phyloP scores from a whole-genome alignment of 2,888 invertebrate genomes.

The Mermis nigrescens region DNA sequence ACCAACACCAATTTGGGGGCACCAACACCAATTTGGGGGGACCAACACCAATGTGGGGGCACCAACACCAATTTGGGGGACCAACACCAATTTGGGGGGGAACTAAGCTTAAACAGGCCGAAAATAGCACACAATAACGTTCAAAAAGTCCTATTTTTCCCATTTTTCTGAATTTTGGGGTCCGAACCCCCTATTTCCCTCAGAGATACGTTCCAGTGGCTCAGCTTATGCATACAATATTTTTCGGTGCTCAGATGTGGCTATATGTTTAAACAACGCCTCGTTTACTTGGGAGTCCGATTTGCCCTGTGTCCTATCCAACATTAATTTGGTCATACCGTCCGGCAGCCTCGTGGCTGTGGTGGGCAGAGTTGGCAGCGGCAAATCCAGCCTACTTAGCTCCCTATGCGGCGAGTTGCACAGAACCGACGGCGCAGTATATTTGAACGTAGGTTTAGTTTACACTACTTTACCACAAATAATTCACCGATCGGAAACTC shows the following conservation, averaged over 20 bases:
- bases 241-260: constrained; percentile 12
- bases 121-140: too few relatives aligned
- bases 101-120: too few relatives aligned
- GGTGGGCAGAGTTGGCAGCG: constrained; percentile 37
- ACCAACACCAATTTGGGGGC: too few relatives aligned
- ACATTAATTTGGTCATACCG: constrained; percentile 9
- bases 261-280: neutral
- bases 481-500: neutral
- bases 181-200: too few relatives aligned
- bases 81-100: too few relatives aligned
- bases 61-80: too few relatives aligned
- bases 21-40: too few relatives aligned
- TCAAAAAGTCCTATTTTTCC: too few relatives aligned
- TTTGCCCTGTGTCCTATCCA: neutral
- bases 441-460: constrained; percentile 1
- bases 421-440: constrained; percentile 7
- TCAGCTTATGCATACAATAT: constrained; percentile 10
- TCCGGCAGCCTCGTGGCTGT: constrained; percentile 33
- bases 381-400: constrained; percentile 52
- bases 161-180: too few relatives aligned
- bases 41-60: too few relatives aligned
- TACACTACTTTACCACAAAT: neutral
- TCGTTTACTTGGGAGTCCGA: constrained; percentile 3
- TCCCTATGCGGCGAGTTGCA: constrained; percentile 78
- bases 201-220: neutral